A percentile compares a stretch with the other conserved stretches of the same genome.
Conservation (phyloP, 1,140 invertebrate species). For the Drosophila ficusphila region DNA sequence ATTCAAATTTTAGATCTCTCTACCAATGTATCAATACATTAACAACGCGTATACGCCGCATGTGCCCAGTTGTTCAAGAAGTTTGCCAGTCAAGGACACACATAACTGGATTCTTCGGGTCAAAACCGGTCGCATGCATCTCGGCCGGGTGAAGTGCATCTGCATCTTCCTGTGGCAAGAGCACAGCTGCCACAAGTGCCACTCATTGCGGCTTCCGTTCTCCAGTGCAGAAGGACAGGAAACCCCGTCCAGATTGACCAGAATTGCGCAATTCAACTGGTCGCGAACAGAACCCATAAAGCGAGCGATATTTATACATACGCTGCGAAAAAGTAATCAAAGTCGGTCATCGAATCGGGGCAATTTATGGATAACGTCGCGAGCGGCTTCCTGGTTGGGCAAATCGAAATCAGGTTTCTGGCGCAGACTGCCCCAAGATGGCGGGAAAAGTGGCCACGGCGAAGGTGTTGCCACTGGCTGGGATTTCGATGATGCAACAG, state of each 20-base stretch:
- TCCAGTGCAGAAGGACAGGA: slow-evolving; percentile 23
- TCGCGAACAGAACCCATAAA: slow-evolving; percentile 61
- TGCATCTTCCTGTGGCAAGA: slow-evolving; percentile 31
- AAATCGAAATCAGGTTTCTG: slow-evolving; percentile 73
- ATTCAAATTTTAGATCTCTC: too few species aligned
- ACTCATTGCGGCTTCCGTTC: slow-evolving; percentile 27
- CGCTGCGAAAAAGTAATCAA: slow-evolving; percentile 49
- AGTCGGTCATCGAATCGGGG: slow-evolving; percentile 46
- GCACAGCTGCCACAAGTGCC: slow-evolving; percentile 1
- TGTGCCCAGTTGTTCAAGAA: slow-evolving; percentile 43
- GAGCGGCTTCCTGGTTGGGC: slow-evolving; percentile 65
- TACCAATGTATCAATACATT: too few species aligned
- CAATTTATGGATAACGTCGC: slow-evolving; percentile 52
- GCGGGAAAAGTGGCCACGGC: slow-evolving; percentile 44
- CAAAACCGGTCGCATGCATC: slow-evolving; percentile 45
- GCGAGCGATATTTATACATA: slow-evolving; percentile 38
- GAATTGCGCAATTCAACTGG: slow-evolving; percentile 41
- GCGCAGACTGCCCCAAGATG: slow-evolving; percentile 54
- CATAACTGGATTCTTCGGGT: slow-evolving; percentile 1
- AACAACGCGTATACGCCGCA: slow-evolving; percentile 20
- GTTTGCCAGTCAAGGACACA: slow-evolving; percentile 58
- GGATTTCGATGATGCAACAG: slow-evolving; percentile 53
- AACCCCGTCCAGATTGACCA: slow-evolving; percentile 11
- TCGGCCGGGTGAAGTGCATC: slow-evolving; percentile 8
- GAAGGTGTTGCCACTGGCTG: slow-evolving; percentile 64